Conservation (phyloP, 2,888 invertebrate genomes). For the Pyrochroa serraticornis region DNA sequence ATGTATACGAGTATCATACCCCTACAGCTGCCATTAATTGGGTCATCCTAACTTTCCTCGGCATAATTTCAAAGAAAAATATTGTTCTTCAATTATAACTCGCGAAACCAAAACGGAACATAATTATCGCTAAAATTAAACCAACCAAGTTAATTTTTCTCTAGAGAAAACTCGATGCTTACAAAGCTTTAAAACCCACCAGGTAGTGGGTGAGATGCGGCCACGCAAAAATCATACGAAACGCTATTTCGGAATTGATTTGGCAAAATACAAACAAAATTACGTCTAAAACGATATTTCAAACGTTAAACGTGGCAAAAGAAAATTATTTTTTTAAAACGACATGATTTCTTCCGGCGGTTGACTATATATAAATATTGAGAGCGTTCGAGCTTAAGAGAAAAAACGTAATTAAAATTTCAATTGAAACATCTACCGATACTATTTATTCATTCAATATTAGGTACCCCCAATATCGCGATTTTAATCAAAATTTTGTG, state of each 20-base stretch:
- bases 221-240: too few species aligned
- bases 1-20: neutral
- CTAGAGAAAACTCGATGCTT: too few species aligned
- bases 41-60: neutral
- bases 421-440: neutral
- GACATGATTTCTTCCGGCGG: neutral
- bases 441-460: neutral
- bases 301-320: neutral
- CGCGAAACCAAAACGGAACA: neutral
- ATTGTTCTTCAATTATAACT: too few species aligned
- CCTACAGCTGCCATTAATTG: neutral
- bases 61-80: neutral
- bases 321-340: neutral
- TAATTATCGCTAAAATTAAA: neutral
- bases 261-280: neutral
- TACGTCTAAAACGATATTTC: neutral
- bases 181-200: too few species aligned
- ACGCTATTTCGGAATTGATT: too few species aligned
- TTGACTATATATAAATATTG: constrained; percentile 1
- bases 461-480: neutral
- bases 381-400: neutral
- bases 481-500: constrained; percentile 21
- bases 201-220: too few species aligned
- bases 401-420: neutral
- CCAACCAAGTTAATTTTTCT: too few species aligned